A percentile compares a stretch with the other conserved stretches of the same genome.
phyloP scores from a whole-genome alignment of 2,797 vertebrate species.

The Tiaroga cobitis region DNA sequence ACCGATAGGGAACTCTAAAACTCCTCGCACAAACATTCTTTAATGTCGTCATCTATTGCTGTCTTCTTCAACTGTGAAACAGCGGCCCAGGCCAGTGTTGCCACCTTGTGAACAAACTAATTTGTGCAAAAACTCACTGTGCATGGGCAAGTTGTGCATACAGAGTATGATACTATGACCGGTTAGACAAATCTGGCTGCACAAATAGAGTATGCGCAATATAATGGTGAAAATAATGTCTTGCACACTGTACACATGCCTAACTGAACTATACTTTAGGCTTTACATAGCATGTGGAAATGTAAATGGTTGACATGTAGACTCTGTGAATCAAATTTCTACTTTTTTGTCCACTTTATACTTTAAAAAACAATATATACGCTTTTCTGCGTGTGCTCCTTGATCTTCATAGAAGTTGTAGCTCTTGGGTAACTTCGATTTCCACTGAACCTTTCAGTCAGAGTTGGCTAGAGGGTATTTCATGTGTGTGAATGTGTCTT shows the following conservation, averaged over 20 bases:
- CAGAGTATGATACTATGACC: background rate
- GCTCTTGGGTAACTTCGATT: constrained; percentile 1
- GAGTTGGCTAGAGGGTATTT: constrained; percentile 10
- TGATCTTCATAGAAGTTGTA: background rate
- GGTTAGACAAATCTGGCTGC: background rate
- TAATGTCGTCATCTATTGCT: background rate
- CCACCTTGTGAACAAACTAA: background rate
- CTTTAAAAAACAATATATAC: background rate
- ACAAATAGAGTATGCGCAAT: background rate
- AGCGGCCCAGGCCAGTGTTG: background rate
- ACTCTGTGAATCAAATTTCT: background rate
- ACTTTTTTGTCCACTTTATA: background rate
- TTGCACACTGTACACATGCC: background rate
- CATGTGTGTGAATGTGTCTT: constrained; percentile 32
- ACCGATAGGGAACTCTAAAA: no score
- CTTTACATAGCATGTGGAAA: background rate
- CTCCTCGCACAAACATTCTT: background rate
- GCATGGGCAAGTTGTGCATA: background rate
- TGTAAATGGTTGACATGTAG: background rate
- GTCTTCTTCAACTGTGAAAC: background rate
- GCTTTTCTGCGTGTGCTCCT: background rate
- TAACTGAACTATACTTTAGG: background rate
- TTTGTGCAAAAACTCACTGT: background rate
- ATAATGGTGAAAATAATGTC: background rate
- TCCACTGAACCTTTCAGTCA: background rate